Conservation (phyloP, 2,113 vertebrate genomes). For the Suncus etruscus region DNA sequence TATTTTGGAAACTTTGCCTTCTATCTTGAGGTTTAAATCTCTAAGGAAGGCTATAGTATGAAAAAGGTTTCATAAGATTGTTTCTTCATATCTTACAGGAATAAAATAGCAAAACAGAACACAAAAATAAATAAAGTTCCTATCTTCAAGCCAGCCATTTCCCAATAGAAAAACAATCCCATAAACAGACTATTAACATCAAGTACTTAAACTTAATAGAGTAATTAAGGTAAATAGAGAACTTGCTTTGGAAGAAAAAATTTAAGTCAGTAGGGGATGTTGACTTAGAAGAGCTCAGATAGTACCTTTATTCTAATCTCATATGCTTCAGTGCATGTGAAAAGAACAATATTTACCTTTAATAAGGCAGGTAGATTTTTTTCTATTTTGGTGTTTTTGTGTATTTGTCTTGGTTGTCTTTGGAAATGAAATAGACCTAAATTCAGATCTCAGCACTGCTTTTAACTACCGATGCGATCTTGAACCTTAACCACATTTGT, state of each 20-base stretch:
- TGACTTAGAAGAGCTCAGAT: background rate
- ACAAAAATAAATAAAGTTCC: constrained; percentile 18
- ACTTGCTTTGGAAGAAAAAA: background rate
- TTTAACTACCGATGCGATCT: constrained; percentile 21
- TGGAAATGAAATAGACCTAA: background rate
- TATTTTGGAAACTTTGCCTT: constrained; percentile 8
- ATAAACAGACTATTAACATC: background rate
- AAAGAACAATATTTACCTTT: constrained; percentile 19
- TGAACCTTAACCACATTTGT: background rate
- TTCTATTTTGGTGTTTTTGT: background rate
- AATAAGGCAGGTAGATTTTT: background rate
- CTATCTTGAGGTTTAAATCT: background rate
- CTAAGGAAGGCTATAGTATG: background rate
- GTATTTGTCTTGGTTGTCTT: background rate
- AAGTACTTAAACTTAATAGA: background rate
- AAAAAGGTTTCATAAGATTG: background rate
- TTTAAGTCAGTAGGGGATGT: too few relatives aligned
- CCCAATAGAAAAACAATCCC: background rate
- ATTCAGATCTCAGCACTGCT: background rate
- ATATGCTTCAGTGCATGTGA: background rate
- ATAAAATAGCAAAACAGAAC: constrained; percentile 14
- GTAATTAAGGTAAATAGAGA: background rate
- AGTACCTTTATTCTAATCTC: background rate
- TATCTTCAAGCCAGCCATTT: background rate
- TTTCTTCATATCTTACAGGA: constrained; percentile 9